phyloP scores from a whole-genome alignment of 2,113 vertebrate species.

The Hippocampus guttulatus region DNA sequence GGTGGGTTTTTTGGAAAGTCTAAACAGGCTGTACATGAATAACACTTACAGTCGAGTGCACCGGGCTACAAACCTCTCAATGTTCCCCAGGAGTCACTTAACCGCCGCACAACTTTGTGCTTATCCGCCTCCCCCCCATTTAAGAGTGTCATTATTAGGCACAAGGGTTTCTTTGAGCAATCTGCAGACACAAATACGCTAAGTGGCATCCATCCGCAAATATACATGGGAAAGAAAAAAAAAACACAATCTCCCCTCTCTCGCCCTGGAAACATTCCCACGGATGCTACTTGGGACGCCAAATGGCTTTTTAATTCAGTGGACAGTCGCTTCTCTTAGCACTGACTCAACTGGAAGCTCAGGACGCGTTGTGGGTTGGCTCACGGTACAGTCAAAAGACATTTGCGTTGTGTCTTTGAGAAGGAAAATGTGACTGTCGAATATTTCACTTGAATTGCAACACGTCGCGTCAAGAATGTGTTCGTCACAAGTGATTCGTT shows the following conservation, averaged over 20 bases:
- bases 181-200: conserved; percentile 16
- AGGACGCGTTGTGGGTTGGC: no score
- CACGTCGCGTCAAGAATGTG: no score
- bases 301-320: background rate
- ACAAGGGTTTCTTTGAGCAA: background rate
- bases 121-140: background rate
- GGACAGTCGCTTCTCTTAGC: background rate
- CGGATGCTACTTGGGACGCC: conserved; percentile 13
- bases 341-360: background rate
- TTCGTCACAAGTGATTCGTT: no score
- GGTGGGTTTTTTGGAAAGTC: background rate
- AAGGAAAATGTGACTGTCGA: no score
- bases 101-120: background rate
- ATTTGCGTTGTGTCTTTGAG: no score
- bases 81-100: background rate
- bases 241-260: background rate
- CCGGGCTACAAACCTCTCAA: background rate
- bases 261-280: conserved; percentile 10
- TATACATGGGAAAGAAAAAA: conserved; percentile 5
- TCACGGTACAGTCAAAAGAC: no score
- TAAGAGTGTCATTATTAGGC: conserved; percentile 5
- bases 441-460: no score
- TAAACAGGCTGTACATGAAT: background rate
- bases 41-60: background rate
- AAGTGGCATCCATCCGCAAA: conserved; percentile 5